Percentiles rank a stretch among this genome's conserved stretches.
These are phyloP conservation scores for Tupaia tana DNA, from an alignment of 2,113 vertebrate species.

Conservation along the genomic window DNA sequence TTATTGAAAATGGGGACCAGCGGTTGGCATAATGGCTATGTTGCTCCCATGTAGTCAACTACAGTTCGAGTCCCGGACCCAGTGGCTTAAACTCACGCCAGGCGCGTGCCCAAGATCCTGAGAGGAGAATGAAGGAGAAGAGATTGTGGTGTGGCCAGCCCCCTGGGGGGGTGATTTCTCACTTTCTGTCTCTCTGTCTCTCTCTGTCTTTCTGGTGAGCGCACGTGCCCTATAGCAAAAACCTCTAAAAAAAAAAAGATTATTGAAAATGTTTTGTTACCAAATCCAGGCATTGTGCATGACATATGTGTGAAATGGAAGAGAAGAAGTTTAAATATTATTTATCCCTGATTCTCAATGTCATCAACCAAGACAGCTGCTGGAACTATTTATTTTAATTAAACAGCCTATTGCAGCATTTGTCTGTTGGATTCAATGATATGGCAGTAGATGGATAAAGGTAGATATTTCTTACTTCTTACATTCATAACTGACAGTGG, in stretches of 20 bases:
- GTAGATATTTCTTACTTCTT: not conserved
- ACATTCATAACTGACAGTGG: not conserved
- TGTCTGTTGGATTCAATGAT: not conserved
- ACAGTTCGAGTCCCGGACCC: too few relatives aligned
- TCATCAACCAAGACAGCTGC: not conserved
- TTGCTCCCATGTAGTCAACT: too few relatives aligned
- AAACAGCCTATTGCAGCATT: not conserved
- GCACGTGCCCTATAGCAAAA: too few relatives aligned
- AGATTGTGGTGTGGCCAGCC: too few relatives aligned
- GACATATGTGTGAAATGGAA: not conserved
- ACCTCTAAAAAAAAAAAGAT: too few relatives aligned
- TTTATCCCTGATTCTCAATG: not conserved
- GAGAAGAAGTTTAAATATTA: not conserved
- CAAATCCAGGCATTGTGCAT: not conserved
- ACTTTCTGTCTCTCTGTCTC: too few relatives aligned
- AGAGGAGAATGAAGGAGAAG: too few relatives aligned
- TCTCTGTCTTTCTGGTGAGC: too few relatives aligned
- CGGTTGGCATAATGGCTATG: too few relatives aligned
- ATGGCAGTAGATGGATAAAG: not conserved
- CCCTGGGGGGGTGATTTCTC: too few relatives aligned
- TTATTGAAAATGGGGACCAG: not conserved
- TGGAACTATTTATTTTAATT: constrained; percentile 7
- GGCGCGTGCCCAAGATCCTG: too few relatives aligned
- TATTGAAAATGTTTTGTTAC: not conserved
- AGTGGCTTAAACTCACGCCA: too few relatives aligned